phyloP scores from a whole-genome alignment of 2,113 vertebrate genomes.

The Corvus hawaiiensis region DNA sequence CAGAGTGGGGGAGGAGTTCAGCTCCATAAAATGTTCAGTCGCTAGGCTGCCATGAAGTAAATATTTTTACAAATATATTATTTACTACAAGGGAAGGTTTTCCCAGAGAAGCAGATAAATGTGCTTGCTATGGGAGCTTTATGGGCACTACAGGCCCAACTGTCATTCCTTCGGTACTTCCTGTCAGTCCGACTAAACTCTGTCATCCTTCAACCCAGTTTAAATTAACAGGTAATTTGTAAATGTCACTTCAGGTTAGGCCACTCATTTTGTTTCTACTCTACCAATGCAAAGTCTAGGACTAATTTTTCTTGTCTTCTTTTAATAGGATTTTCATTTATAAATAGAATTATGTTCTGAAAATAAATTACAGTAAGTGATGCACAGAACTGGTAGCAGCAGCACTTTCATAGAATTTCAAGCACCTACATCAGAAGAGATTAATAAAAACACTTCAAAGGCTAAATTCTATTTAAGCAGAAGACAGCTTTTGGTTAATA shows the following conservation, averaged over 20 bases:
- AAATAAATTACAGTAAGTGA: conserved; percentile 99
- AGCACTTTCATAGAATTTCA: conserved; percentile 81
- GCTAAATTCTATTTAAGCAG: conserved; percentile 86
- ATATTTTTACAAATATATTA: conserved; percentile 77
- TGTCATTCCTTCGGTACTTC: conserved; percentile 88
- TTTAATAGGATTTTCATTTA: conserved; percentile 99
- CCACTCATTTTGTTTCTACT: conserved; percentile 96
- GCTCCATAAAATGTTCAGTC: conserved; percentile 9
- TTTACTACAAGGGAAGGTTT: conserved; percentile 70
- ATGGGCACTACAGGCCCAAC: conserved; percentile 82
- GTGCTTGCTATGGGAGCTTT: conserved; percentile 75
- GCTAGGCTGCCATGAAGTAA: conserved; percentile 57
- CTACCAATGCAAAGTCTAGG: conserved; percentile 89
- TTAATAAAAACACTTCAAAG: conserved; percentile 92
- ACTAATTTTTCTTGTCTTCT: conserved; percentile 98
- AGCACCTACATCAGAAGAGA: conserved; percentile 82
- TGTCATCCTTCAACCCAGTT: conserved; percentile 98
- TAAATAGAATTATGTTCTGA: conserved; percentile 98
- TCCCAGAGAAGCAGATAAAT: conserved; percentile 70
- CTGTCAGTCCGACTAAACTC: conserved; percentile 96
- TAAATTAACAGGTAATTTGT: conserved; percentile 99
- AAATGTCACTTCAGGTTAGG: conserved; percentile 99
- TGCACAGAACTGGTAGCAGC: conserved; percentile 80
- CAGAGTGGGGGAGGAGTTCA: background rate
- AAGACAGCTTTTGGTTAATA: conserved; percentile 86